Evolutionary conservation across 2,113 vertebrate genomes (phyloP).

Genomic region (Lampris incognitus): DNA sequence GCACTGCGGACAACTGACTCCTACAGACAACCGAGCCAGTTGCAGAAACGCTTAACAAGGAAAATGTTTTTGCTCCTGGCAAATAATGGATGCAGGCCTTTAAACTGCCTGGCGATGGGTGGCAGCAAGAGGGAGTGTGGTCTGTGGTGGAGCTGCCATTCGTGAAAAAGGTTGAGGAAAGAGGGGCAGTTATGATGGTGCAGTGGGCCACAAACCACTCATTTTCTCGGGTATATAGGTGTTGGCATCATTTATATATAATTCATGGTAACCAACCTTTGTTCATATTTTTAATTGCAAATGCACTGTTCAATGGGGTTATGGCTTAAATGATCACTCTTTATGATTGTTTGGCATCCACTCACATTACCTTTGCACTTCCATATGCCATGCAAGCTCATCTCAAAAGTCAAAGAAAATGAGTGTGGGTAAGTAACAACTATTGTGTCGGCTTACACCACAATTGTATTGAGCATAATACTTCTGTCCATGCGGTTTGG

Average conservation of each 20-base stretch:
- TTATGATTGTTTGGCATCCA: too few relatives aligned
- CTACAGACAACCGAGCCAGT: conserved; percentile 21
- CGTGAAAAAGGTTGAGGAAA: conserved; percentile 23
- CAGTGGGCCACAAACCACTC: conserved; percentile 6
- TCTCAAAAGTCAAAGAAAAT: conserved; percentile 15
- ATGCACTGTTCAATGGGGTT: background rate
- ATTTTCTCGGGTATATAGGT: background rate
- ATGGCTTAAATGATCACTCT: background rate
- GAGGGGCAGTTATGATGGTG: background rate
- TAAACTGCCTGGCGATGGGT: conserved; percentile 17
- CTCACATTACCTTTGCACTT: too few relatives aligned
- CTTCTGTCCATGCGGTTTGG: conserved; percentile 49
- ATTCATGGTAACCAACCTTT: background rate
- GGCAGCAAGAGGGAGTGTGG: conserved; percentile 22
- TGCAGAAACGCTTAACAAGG: conserved; percentile 57
- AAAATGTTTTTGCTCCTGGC: conserved; percentile 56
- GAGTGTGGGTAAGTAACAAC: conserved; percentile 42
- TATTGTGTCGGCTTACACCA: conserved; percentile 31
- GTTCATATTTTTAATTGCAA: background rate
- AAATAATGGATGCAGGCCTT: conserved; percentile 21
- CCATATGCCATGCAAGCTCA: conserved; percentile 8
- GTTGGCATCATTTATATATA: too few relatives aligned
- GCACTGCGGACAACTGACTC: conserved; percentile 26
- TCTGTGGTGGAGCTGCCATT: conserved; percentile 25
- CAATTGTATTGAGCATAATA: conserved; percentile 39